Percentiles rank a stretch among this genome's conserved stretches.
These are phyloP conservation scores for Drosophila sordidapex DNA, from an alignment of 2,888 invertebrate species.

Conservation along the genomic window DNA sequence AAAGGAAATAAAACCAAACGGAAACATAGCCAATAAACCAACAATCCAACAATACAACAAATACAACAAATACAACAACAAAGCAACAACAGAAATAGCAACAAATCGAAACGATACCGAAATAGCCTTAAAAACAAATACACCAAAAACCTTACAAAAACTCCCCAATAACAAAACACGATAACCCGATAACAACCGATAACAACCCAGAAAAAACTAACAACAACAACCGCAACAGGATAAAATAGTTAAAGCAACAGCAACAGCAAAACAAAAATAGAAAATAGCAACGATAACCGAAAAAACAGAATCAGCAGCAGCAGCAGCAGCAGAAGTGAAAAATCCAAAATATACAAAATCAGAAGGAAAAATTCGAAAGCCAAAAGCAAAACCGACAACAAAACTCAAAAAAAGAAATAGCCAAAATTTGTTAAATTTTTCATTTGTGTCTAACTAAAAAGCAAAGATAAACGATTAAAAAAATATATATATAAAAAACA, in stretches of 20 bases:
- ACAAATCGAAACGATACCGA: slow-evolving; percentile 64
- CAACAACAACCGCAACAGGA: slow-evolving; percentile 41
- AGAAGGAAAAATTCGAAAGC: slow-evolving; percentile 66
- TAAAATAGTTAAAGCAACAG: slow-evolving; percentile 40
- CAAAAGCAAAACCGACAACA: slow-evolving; percentile 51
- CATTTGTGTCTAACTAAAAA: slow-evolving; percentile 58
- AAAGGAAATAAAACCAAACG: slow-evolving; percentile 48
- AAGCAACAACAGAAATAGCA: slow-evolving; percentile 48
- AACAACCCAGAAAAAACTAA: slow-evolving; percentile 29
- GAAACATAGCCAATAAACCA: slow-evolving; percentile 53
- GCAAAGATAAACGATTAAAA: slow-evolving; percentile 20
- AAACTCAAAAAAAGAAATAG: slow-evolving; percentile 68
- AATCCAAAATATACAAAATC: slow-evolving; percentile 54
- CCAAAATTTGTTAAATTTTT: slow-evolving; percentile 80
- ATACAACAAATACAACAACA: slow-evolving; percentile 27
- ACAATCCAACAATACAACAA: slow-evolving; percentile 37
- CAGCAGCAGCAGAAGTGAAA: slow-evolving; percentile 52
- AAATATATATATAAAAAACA: slow-evolving; percentile 11
- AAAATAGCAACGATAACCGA: slow-evolving; percentile 51
- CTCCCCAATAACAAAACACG: slow-evolving; percentile 14
- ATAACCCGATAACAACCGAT: slow-evolving; percentile 41
- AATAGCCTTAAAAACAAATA: slow-evolving; percentile 52
- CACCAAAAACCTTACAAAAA: slow-evolving; percentile 21
- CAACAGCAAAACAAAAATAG: slow-evolving; percentile 39
- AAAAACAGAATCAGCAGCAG: slow-evolving; percentile 39